These are phyloP conservation scores for Cydia fagiglandana DNA, from an alignment of 1,140 invertebrate genomes.

Conservation along the genomic window DNA sequence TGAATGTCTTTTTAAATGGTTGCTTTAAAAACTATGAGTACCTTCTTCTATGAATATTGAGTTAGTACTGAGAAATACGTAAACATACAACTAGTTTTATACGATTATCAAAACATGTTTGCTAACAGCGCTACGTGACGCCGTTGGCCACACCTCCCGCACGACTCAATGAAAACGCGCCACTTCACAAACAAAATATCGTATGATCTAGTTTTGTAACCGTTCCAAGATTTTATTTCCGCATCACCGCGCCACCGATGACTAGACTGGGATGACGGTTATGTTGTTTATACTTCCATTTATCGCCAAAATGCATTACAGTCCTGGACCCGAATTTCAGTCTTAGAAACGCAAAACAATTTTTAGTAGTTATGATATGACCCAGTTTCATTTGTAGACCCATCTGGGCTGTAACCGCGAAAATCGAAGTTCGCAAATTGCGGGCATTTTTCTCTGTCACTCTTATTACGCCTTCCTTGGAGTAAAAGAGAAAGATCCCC, in stretches of 20 bases:
- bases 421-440: too few relatives aligned
- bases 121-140: conserved; percentile 39
- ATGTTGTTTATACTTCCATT: neutral
- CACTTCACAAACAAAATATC: conserved; percentile 64
- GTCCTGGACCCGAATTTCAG: neutral
- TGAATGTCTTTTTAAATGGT: neutral
- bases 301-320: neutral
- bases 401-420: too few relatives aligned
- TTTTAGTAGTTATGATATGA: neutral
- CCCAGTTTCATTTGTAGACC: neutral
- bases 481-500: too few relatives aligned
- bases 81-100: conserved; percentile 51
- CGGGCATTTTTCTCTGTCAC: too few relatives aligned
- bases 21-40: neutral
- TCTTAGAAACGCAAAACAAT: neutral
- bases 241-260: conserved; percentile 11
- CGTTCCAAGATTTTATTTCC: conserved; percentile 52
- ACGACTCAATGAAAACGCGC: conserved; percentile 53
- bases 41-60: neutral
- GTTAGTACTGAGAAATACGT: conserved; percentile 20
- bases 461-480: too few relatives aligned
- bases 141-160: conserved; percentile 58
- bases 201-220: conserved; percentile 62
- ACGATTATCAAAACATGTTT: conserved; percentile 66
- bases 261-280: conserved; percentile 8